These are phyloP conservation scores for Coelopa pilipes DNA, from an alignment of 2,888 invertebrate species.

Conservation along the genomic window DNA sequence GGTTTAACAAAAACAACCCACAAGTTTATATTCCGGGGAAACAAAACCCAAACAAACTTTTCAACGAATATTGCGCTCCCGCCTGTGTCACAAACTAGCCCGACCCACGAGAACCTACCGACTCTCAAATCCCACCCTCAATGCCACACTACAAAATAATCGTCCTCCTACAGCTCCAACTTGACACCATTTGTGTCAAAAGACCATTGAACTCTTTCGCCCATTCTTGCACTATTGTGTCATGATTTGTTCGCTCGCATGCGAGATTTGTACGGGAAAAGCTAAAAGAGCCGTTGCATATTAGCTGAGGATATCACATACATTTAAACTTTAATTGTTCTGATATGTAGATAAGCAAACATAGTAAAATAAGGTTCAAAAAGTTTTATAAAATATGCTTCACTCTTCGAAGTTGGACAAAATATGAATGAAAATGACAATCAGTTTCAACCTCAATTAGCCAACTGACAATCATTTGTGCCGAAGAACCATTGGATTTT, in stretches of 20 bases:
- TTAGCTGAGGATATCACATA: too few relatives aligned
- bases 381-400: too few relatives aligned
- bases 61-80: neutral
- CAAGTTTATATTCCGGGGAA: neutral
- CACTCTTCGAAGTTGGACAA: too few relatives aligned
- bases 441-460: too few relatives aligned
- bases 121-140: slow-evolving; percentile 16
- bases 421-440: too few relatives aligned
- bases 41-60: slow-evolving; percentile 33
- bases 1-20: neutral
- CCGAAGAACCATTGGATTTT: slow-evolving; percentile 67
- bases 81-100: neutral
- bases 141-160: slow-evolving; percentile 16
- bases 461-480: slow-evolving; percentile 65
- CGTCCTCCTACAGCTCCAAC: slow-evolving; percentile 48
- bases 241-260: neutral
- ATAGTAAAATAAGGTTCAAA: too few relatives aligned
- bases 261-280: neutral
- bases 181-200: slow-evolving; percentile 66
- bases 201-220: slow-evolving; percentile 64
- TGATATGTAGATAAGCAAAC: too few relatives aligned
- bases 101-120: neutral
- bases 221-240: slow-evolving; percentile 28
- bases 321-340: too few relatives aligned
- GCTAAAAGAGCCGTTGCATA: too few relatives aligned